A percentile compares a stretch with the other conserved stretches of the same genome.
phyloP scores from a whole-genome alignment of 2,113 vertebrate genomes.

The Plestiodon gilberti region DNA sequence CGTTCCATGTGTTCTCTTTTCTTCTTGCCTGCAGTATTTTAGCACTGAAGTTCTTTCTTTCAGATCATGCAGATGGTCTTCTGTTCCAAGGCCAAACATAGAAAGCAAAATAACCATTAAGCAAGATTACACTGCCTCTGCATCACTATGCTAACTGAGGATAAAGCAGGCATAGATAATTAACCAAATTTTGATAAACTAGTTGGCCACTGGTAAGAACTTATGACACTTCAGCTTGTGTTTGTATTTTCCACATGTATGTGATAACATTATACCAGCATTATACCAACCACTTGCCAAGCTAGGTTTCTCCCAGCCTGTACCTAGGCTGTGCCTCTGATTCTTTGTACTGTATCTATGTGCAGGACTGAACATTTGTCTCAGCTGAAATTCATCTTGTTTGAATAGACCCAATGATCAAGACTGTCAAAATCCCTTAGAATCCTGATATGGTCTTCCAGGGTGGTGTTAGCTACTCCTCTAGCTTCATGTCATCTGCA shows the following conservation, averaged over 20 bases:
- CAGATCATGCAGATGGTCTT: conserved; percentile 10
- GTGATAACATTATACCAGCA: background rate
- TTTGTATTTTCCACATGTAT: background rate
- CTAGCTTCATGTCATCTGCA: too few relatives aligned
- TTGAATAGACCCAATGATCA: too few relatives aligned
- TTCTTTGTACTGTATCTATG: too few relatives aligned
- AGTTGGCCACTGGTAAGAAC: background rate
- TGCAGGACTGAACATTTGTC: too few relatives aligned
- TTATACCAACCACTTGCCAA: background rate
- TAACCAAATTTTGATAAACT: background rate
- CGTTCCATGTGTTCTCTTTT: background rate
- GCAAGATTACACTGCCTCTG: background rate
- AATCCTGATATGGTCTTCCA: too few relatives aligned
- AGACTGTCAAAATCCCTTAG: too few relatives aligned
- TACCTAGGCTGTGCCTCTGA: too few relatives aligned
- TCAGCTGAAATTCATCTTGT: too few relatives aligned
- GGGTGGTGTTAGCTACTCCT: too few relatives aligned
- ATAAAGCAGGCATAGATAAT: background rate
- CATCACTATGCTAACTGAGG: background rate
- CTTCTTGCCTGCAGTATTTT: background rate
- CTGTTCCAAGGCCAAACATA: background rate
- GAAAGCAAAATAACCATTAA: background rate
- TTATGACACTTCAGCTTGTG: background rate
- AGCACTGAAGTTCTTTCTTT: background rate
- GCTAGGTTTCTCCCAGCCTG: too few relatives aligned